phyloP scores from a whole-genome alignment of 2,888 invertebrate genomes.

The Stratiomys singularior region DNA sequence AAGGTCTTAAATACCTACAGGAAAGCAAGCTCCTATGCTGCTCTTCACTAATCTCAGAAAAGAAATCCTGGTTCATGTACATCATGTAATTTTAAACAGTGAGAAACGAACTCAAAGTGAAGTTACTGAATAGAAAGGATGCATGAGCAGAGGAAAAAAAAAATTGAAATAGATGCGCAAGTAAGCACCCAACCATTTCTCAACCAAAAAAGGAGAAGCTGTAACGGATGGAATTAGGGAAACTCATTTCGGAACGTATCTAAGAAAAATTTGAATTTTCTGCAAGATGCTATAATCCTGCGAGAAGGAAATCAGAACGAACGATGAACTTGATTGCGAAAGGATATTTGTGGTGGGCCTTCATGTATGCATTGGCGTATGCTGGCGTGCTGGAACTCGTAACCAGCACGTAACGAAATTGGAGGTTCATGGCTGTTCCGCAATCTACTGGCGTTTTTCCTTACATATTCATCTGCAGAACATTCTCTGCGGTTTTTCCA shows the following conservation, averaged over 20 bases:
- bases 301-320: neutral
- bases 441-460: too few species aligned
- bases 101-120: conserved; percentile 27
- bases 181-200: conserved; percentile 3
- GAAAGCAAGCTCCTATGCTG: conserved; percentile 40
- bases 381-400: too few species aligned
- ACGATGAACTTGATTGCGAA: neutral
- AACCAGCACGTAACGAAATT: too few species aligned
- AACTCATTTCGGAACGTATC: conserved; percentile 32
- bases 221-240: conserved; percentile 42
- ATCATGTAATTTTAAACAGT: conserved; percentile 35
- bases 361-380: neutral
- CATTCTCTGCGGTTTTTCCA: neutral
- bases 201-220: too few species aligned
- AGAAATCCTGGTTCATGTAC: conserved; percentile 35
- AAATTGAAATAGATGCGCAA: neutral
- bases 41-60: conserved; percentile 35
- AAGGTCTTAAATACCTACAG: conserved; percentile 35
- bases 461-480: neutral
- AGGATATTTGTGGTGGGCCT: neutral
- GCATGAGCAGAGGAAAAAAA: neutral
- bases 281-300: conserved; percentile 22
- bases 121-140: conserved; percentile 33
- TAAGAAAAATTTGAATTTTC: conserved; percentile 43
- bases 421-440: too few species aligned